Conservation (phyloP, 2,888 invertebrate genomes). For the Tridacna gigas region DNA sequence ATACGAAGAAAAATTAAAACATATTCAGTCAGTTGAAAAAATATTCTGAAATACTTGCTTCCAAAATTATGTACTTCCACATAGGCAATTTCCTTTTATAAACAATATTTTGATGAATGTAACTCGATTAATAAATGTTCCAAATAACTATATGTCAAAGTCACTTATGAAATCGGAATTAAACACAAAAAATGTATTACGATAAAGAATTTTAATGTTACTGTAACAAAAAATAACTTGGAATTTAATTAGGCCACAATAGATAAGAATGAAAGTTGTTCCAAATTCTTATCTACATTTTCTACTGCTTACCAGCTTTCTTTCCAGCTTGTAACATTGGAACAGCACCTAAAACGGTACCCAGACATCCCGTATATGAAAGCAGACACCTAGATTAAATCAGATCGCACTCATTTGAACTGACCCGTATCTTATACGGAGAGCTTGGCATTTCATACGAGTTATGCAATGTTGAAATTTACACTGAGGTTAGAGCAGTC, state of each 20-base stretch:
- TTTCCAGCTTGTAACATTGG: not conserved
- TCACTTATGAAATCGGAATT: too few relatives aligned
- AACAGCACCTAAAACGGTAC: not conserved
- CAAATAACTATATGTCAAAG: too few relatives aligned
- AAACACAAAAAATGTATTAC: too few relatives aligned
- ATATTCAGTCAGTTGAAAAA: too few relatives aligned
- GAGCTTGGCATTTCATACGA: conserved; percentile 25
- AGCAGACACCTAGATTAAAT: conserved; percentile 17
- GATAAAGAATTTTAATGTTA: too few relatives aligned
- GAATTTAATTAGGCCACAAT: not conserved
- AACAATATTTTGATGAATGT: too few relatives aligned
- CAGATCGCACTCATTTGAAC: conserved; percentile 26
- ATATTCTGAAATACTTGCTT: too few relatives aligned
- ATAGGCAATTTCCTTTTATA: too few relatives aligned
- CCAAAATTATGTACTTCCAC: too few relatives aligned
- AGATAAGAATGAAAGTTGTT: conserved; percentile 22
- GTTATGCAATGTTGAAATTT: conserved; percentile 29
- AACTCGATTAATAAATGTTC: too few relatives aligned
- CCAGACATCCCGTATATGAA: not conserved
- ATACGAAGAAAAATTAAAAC: too few relatives aligned
- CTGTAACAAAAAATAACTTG: too few relatives aligned
- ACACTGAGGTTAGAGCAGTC: not conserved
- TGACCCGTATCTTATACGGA: conserved; percentile 19
- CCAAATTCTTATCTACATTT: not conserved
- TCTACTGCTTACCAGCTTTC: not conserved